phyloP scores from a whole-genome alignment of 2,797 vertebrate genomes.

The Enteromius fasciolatus region DNA sequence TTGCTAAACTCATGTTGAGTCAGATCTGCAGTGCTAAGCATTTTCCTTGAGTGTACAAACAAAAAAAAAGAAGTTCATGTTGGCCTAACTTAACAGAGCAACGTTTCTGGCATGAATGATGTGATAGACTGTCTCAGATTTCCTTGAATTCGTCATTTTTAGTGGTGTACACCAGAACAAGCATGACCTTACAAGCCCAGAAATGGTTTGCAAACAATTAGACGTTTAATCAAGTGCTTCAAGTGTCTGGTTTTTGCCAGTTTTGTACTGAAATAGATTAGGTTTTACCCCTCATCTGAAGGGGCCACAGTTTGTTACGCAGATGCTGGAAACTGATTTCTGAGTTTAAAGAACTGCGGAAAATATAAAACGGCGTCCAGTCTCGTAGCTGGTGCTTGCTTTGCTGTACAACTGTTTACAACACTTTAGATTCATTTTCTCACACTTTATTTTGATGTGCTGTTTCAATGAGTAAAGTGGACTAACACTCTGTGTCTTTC shows the following conservation, averaged over 20 bases:
- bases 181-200: slow-evolving; percentile 29
- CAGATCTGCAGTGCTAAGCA: slow-evolving; percentile 55
- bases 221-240: slow-evolving; percentile 23
- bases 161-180: neutral
- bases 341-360: slow-evolving; percentile 61
- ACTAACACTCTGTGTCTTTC: slow-evolving; percentile 44
- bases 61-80: neutral
- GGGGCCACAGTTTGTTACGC: slow-evolving; percentile 62
- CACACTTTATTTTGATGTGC: slow-evolving; percentile 11
- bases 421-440: neutral
- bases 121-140: neutral
- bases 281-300: slow-evolving; percentile 60
- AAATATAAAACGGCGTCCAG: slow-evolving; percentile 1
- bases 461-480: slow-evolving; percentile 23
- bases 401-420: neutral
- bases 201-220: slow-evolving; percentile 50
- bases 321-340: slow-evolving; percentile 72
- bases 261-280: slow-evolving; percentile 31
- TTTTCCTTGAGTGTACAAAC: slow-evolving; percentile 17
- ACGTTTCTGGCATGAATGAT: neutral
- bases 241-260: slow-evolving; percentile 23
- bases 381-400: neutral
- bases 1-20: slow-evolving; percentile 49
- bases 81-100: neutral
- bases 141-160: neutral